phyloP scores from a whole-genome alignment of 2,888 invertebrate species.

The Julus scanicus region DNA sequence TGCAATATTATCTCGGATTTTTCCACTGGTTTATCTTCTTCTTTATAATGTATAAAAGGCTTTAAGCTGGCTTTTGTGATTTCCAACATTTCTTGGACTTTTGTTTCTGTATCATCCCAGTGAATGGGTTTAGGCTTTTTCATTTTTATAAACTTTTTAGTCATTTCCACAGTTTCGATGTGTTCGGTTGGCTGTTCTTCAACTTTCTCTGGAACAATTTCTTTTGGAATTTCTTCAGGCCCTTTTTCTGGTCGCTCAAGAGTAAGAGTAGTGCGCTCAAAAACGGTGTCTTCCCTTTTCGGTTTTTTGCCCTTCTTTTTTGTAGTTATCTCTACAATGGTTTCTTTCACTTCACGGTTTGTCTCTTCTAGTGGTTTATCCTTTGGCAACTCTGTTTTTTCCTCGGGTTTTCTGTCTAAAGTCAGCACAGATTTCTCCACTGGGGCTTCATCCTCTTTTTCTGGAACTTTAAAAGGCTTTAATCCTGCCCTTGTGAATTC shows the following conservation, averaged over 20 bases:
- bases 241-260: slow-evolving; percentile 44
- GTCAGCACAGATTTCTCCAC: not conserved
- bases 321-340: slow-evolving; percentile 44
- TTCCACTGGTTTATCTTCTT: slow-evolving; percentile 27
- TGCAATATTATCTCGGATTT: not conserved
- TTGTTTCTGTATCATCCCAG: slow-evolving; percentile 16
- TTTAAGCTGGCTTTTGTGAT: slow-evolving; percentile 21
- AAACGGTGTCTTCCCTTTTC: slow-evolving; percentile 50
- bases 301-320: slow-evolving; percentile 48
- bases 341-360: not conserved
- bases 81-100: slow-evolving; percentile 52
- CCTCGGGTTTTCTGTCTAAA: not conserved
- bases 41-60: slow-evolving; percentile 6
- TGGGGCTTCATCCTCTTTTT: not conserved
- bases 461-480: not conserved
- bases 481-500: not conserved
- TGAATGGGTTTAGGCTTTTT: slow-evolving; percentile 45
- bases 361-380: slow-evolving; percentile 53
- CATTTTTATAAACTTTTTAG: slow-evolving; percentile 7
- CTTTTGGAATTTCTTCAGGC: slow-evolving; percentile 53
- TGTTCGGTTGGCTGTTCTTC: slow-evolving; percentile 50
- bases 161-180: slow-evolving; percentile 9
- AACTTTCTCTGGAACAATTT: slow-evolving; percentile 44
- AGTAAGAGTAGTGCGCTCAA: slow-evolving; percentile 44
- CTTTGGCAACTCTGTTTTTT: slow-evolving; percentile 30